Evolutionary conservation across 2,888 invertebrate genomes (phyloP).

Genomic region (Oligia strigilis): DNA sequence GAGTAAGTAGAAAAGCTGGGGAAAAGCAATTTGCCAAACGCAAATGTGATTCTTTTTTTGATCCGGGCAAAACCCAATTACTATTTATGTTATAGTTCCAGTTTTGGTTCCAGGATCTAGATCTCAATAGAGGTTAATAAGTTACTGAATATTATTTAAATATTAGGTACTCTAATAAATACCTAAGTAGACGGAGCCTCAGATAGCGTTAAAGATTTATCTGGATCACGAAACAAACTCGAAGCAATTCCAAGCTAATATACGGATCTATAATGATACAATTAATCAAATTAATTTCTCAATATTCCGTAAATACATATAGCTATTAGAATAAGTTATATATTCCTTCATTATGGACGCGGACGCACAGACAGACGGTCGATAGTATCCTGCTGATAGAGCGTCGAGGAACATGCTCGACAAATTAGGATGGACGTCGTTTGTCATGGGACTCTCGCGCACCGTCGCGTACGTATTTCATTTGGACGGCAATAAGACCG

Average conservation of each 20-base stretch:
- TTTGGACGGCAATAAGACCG: slow-evolving; percentile 75
- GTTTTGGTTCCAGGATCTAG: not conserved
- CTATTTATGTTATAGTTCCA: not conserved
- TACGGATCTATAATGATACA: slow-evolving; percentile 30
- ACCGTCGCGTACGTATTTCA: slow-evolving; percentile 73
- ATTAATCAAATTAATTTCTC: slow-evolving; percentile 54
- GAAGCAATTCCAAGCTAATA: slow-evolving; percentile 10
- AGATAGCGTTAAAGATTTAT: slow-evolving; percentile 23
- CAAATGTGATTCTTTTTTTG: not conserved
- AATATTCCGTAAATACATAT: slow-evolving; percentile 61
- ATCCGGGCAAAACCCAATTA: not conserved
- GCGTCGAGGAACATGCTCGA: slow-evolving; percentile 77
- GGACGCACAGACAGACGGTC: slow-evolving; percentile 50
- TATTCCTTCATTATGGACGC: slow-evolving; percentile 72
- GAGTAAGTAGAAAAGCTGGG: not conserved
- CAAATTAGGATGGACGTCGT: slow-evolving; percentile 85
- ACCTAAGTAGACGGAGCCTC: not conserved
- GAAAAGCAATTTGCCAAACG: slow-evolving; percentile 19
- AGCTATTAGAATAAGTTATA: slow-evolving; percentile 66
- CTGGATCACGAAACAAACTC: slow-evolving; percentile 39
- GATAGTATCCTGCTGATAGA: slow-evolving; percentile 82
- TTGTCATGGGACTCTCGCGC: slow-evolving; percentile 77
- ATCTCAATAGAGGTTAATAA: slow-evolving; percentile 3
- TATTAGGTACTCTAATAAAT: not conserved
- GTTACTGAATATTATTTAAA: not conserved